These are phyloP conservation scores for Gopherus evgoodei DNA, from an alignment of 2,113 vertebrate genomes.

Conservation along the genomic window DNA sequence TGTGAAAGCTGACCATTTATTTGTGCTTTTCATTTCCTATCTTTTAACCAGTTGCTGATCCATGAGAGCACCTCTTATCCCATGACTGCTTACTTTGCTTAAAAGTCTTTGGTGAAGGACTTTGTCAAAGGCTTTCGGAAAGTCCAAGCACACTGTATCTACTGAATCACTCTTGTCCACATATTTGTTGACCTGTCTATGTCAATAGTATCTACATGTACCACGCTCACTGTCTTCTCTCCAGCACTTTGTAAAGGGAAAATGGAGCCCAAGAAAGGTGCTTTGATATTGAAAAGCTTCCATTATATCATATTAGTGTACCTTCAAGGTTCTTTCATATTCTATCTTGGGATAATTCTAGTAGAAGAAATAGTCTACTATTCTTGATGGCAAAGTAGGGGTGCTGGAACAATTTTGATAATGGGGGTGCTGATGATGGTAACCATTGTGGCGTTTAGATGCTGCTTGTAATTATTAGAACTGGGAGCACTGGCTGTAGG, in stretches of 20 bases:
- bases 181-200: background rate
- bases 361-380: background rate
- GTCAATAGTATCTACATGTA: background rate
- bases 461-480: too few species aligned
- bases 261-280: background rate
- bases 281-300: background rate
- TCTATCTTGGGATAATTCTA: background rate
- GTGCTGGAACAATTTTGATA: too few species aligned
- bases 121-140: background rate
- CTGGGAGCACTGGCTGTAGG: too few species aligned
- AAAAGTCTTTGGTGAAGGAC: background rate
- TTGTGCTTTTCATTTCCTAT: background rate
- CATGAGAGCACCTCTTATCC: background rate
- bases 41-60: background rate
- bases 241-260: background rate
- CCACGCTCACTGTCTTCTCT: background rate
- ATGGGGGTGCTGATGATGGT: too few species aligned
- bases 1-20: background rate
- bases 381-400: background rate
- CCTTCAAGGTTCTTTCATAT: background rate
- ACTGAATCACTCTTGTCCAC: background rate
- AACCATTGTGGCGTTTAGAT: too few species aligned
- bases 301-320: background rate
- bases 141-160: background rate
- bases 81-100: background rate